Evolutionary conservation across 2,888 invertebrate species (phyloP).

Genomic region (Drosophila stalkeri): DNA sequence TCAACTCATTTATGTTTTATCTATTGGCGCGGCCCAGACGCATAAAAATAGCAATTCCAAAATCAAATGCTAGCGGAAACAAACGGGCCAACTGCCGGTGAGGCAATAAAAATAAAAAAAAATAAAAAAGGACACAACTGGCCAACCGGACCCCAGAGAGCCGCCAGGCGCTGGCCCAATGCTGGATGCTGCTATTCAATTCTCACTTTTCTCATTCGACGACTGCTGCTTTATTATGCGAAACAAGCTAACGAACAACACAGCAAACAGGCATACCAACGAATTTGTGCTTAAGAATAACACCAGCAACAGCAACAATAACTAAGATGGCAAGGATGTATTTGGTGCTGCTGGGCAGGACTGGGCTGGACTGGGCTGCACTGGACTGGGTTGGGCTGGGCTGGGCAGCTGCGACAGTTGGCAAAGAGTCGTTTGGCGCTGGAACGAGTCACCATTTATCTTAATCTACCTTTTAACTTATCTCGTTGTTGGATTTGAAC

Average conservation of each 20-base stretch:
- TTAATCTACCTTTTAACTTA: slow-evolving; percentile 82
- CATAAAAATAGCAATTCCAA: slow-evolving; percentile 70
- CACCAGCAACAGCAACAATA: slow-evolving; percentile 6
- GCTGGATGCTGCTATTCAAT: slow-evolving; percentile 23
- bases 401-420: slow-evolving; percentile 38
- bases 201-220: slow-evolving; percentile 32
- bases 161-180: slow-evolving; percentile 1
- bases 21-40: slow-evolving; percentile 35
- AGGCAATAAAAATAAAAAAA: slow-evolving; percentile 72
- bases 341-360: slow-evolving; percentile 7
- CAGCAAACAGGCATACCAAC: slow-evolving; percentile 59
- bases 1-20: slow-evolving; percentile 59
- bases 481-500: slow-evolving; percentile 74
- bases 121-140: slow-evolving; percentile 75
- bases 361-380: not conserved
- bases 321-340: slow-evolving; percentile 7
- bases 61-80: slow-evolving; percentile 76
- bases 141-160: slow-evolving; percentile 72
- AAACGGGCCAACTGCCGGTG: slow-evolving; percentile 74
- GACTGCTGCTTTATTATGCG: slow-evolving; percentile 78
- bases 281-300: slow-evolving; percentile 78
- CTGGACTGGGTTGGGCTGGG: no score
- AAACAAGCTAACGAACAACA: slow-evolving; percentile 75
- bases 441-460: slow-evolving; percentile 79
- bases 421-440: slow-evolving; percentile 43